These are phyloP conservation scores for Piscicola geometra DNA, from an alignment of 2,888 invertebrate genomes.

Conservation along the genomic window DNA sequence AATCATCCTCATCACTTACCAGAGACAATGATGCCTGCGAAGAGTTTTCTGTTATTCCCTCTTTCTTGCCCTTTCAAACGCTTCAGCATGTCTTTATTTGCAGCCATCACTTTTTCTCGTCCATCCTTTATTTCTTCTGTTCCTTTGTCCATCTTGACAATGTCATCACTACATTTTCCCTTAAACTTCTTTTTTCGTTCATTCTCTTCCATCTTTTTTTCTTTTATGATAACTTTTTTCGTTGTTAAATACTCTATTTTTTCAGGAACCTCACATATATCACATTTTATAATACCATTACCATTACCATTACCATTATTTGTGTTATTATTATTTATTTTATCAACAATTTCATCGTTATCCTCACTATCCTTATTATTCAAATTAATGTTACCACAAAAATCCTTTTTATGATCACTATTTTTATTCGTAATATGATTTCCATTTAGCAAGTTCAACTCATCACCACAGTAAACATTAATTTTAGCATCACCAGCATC, in stretches of 20 bases:
- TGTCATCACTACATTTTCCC: too few species aligned
- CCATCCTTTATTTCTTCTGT: too few species aligned
- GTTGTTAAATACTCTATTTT: not conserved
- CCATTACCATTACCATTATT: not conserved
- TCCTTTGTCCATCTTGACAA: too few species aligned
- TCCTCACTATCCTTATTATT: slow-evolving; percentile 13
- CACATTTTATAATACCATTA: not conserved
- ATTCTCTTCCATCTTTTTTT: too few species aligned
- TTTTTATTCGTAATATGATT: not conserved
- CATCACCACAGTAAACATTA: not conserved
- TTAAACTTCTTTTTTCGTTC: too few species aligned
- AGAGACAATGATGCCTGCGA: not conserved
- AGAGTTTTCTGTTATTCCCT: too few species aligned
- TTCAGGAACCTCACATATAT: not conserved
- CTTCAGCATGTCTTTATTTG: too few species aligned
- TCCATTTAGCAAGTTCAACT: not conserved
- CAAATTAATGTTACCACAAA: not conserved
- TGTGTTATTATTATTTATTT: not conserved
- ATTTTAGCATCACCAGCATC: too few species aligned
- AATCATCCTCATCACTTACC: slow-evolving; percentile 22
- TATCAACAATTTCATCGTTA: slow-evolving; percentile 2
- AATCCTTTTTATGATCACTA: slow-evolving; percentile 1
- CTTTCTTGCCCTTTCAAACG: too few species aligned
- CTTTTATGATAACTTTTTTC: not conserved
- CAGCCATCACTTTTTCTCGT: too few species aligned